phyloP scores from a whole-genome alignment of 2,797 vertebrate genomes.

The Gila robusta region DNA sequence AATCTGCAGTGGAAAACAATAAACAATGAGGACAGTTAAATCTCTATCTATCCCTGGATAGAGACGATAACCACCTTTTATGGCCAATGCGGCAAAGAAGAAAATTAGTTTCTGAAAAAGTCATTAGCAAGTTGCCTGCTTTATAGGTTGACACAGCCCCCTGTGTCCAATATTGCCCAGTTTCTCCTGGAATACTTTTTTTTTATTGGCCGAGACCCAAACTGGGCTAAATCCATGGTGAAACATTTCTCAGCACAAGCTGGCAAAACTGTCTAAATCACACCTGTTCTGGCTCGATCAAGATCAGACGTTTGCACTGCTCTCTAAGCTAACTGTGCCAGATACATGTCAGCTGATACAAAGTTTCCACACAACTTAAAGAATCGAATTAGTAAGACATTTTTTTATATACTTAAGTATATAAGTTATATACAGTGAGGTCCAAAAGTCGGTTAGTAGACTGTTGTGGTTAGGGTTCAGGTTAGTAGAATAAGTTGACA shows the following conservation, averaged over 20 bases:
- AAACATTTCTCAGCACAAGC: constrained; percentile 60
- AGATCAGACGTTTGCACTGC: background rate
- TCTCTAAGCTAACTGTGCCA: constrained; percentile 4
- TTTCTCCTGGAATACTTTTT: constrained; percentile 64
- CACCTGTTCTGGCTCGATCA: constrained; percentile 36
- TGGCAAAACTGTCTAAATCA: constrained; percentile 29
- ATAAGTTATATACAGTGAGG: background rate
- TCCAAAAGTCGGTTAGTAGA: background rate
- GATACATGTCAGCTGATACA: background rate
- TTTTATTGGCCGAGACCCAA: constrained; percentile 68
- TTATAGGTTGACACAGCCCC: constrained; percentile 76
- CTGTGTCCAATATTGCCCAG: constrained; percentile 72
- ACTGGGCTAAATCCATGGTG: constrained; percentile 53
- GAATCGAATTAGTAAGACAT: background rate
- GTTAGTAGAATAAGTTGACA: background rate
- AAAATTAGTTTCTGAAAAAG: constrained; percentile 84
- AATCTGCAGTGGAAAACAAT: constrained; percentile 72
- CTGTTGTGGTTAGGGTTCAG: too few species aligned
- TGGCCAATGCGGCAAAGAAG: constrained; percentile 74
- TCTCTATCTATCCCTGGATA: constrained; percentile 82
- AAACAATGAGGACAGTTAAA: constrained; percentile 79
- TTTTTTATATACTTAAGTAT: background rate
- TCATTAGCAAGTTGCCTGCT: constrained; percentile 80
- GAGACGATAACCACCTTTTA: constrained; percentile 79
- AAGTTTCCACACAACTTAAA: background rate